phyloP scores from a whole-genome alignment of 2,797 vertebrate genomes.

The Streptopelia turtur region DNA sequence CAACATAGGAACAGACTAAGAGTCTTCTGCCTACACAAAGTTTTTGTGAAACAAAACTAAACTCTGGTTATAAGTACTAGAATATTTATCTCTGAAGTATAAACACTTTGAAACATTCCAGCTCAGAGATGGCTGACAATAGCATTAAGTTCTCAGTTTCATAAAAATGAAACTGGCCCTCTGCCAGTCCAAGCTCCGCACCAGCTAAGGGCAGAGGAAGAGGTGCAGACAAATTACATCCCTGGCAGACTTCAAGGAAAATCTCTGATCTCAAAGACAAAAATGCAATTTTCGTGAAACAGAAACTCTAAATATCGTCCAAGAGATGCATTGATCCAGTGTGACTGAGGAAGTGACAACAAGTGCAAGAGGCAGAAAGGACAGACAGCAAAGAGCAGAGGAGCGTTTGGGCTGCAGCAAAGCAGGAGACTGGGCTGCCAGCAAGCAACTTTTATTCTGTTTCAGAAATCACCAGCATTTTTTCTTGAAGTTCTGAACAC shows the following conservation, averaged over 20 bases:
- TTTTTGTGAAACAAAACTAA: not conserved
- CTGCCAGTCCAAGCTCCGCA: not conserved
- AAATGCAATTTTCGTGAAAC: not conserved
- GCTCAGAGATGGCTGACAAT: not conserved
- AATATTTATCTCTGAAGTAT: not conserved
- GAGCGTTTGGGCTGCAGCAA: not conserved
- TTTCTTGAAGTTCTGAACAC: not conserved
- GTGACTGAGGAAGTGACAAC: not conserved
- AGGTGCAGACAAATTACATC: not conserved
- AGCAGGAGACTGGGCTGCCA: not conserved
- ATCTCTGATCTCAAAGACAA: not conserved
- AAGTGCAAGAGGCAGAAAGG: not conserved
- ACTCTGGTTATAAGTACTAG: not conserved
- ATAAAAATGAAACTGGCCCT: not conserved
- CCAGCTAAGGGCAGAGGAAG: not conserved
- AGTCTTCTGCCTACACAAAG: not conserved
- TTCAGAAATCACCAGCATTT: not conserved
- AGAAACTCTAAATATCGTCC: not conserved
- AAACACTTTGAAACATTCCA: not conserved
- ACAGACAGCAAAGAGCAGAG: not conserved
- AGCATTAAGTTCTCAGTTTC: not conserved
- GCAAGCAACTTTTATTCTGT: not conserved
- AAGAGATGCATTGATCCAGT: not conserved
- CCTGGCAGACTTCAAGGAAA: not conserved
- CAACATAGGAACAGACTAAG: not conserved